A percentile compares a stretch with the other conserved stretches of the same genome.
Evolutionary conservation across 1,140 invertebrate genomes (phyloP).

Genomic region (Drosophila cardini): DNA sequence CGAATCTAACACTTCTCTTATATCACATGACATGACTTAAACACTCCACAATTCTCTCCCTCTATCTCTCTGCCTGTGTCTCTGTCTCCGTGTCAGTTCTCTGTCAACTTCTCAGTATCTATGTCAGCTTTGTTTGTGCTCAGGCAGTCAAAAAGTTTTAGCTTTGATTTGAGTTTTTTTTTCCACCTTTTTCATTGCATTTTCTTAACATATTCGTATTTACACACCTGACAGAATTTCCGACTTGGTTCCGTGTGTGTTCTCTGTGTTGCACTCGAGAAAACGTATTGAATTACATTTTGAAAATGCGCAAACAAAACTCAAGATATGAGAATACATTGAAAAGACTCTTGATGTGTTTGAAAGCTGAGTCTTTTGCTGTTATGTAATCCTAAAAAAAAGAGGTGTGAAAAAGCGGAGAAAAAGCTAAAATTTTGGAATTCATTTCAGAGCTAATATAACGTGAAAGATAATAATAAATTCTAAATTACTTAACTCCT

Average conservation of each 20-base stretch:
- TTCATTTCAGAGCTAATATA: too few species aligned
- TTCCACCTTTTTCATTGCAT: not conserved
- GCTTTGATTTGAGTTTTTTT: conserved; percentile 7
- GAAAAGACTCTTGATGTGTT: not conserved
- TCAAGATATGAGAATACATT: conserved; percentile 5
- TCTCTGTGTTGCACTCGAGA: conserved; percentile 22
- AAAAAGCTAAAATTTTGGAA: conserved; percentile 8
- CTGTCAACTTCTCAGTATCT: conserved; percentile 19
- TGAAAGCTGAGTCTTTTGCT: conserved; percentile 39
- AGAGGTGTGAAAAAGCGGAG: conserved; percentile 16
- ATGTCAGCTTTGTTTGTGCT: conserved; percentile 44
- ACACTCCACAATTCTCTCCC: conserved; percentile 1
- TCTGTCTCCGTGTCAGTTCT: conserved; percentile 6
- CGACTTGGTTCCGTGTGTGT: conserved; percentile 46
- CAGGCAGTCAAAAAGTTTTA: conserved; percentile 57
- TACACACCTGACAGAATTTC: conserved; percentile 55
- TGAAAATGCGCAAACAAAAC: conserved; percentile 14
- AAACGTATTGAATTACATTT: conserved; percentile 37
- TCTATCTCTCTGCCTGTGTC: not conserved
- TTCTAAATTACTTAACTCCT: not conserved
- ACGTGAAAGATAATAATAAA: too few species aligned
- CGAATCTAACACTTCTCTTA: conserved; percentile 24
- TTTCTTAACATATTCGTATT: conserved; percentile 9
- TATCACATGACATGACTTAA: conserved; percentile 21
- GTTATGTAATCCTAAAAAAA: conserved; percentile 19